These are phyloP conservation scores for Pammene fasciana DNA, from an alignment of 2,888 invertebrate species.

Conservation along the genomic window DNA sequence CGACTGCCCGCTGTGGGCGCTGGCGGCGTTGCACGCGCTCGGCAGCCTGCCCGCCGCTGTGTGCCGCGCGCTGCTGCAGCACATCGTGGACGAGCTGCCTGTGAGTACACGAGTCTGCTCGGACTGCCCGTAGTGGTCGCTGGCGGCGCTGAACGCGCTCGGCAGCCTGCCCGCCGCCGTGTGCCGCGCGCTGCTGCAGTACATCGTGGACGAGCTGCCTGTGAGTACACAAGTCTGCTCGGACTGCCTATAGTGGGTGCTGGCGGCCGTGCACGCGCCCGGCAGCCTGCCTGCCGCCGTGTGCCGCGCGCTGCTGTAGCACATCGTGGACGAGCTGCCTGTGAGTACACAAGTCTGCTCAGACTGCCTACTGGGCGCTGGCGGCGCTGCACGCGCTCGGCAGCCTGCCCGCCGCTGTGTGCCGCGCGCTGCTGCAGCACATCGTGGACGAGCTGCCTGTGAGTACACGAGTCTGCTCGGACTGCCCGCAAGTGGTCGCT, in stretches of 20 bases:
- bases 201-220: slow-evolving; percentile 50
- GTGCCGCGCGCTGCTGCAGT: slow-evolving; percentile 50
- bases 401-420: slow-evolving; percentile 67
- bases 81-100: slow-evolving; percentile 20
- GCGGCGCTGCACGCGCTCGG: slow-evolving; percentile 57
- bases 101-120: slow-evolving; percentile 62
- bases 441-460: slow-evolving; percentile 10
- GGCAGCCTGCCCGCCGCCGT: slow-evolving; percentile 69
- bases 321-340: slow-evolving; percentile 20
- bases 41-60: slow-evolving; percentile 66
- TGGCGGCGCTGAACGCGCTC: slow-evolving; percentile 55
- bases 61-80: slow-evolving; percentile 62
- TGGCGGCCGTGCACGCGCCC: slow-evolving; percentile 71
- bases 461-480: slow-evolving; percentile 56
- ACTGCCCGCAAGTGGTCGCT: slow-evolving; percentile 42
- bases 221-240: slow-evolving; percentile 60
- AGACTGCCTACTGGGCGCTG: slow-evolving; percentile 37
- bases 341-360: slow-evolving; percentile 62
- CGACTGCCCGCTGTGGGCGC: slow-evolving; percentile 76
- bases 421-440: slow-evolving; percentile 54
- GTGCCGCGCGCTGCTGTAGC: slow-evolving; percentile 58
- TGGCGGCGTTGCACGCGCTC: slow-evolving; percentile 71
- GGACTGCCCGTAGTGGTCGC: slow-evolving; percentile 35
- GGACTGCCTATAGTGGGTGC: slow-evolving; percentile 75
- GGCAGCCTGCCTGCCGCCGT: slow-evolving; percentile 66